phyloP scores from a whole-genome alignment of 2,797 vertebrate species.

The Eleutherodactylus coqui region DNA sequence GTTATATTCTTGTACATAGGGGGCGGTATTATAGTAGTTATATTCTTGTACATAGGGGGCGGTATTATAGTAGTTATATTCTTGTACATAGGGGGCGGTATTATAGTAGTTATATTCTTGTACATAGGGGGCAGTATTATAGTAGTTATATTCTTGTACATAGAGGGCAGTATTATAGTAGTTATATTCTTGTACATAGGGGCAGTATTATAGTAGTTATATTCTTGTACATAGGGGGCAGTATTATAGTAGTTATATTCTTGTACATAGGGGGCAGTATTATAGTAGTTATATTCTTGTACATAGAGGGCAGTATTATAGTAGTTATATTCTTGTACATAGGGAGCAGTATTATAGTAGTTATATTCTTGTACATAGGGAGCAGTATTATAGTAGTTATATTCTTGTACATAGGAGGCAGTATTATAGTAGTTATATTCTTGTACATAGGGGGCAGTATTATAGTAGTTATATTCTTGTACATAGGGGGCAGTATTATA shows the following conservation, averaged over 20 bases:
- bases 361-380: neutral
- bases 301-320: neutral
- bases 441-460: neutral
- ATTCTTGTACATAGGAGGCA: conserved; percentile 10
- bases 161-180: neutral
- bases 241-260: conserved; percentile 9
- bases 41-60: conserved; percentile 3
- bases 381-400: neutral
- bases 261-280: neutral
- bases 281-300: conserved; percentile 1
- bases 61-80: conserved; percentile 15
- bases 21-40: conserved; percentile 5
- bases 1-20: conserved; percentile 8
- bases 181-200: neutral
- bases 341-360: neutral
- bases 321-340: conserved; percentile 1
- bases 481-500: conserved; percentile 11
- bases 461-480: conserved; percentile 15
- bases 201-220: conserved; percentile 6
- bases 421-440: conserved; percentile 2
- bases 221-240: neutral
- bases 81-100: neutral
- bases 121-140: conserved; percentile 8
- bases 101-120: conserved; percentile 6
- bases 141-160: conserved; percentile 19